These are phyloP conservation scores for Xenopus borealis DNA, from an alignment of 2,113 vertebrate genomes.

Conservation along the genomic window DNA sequence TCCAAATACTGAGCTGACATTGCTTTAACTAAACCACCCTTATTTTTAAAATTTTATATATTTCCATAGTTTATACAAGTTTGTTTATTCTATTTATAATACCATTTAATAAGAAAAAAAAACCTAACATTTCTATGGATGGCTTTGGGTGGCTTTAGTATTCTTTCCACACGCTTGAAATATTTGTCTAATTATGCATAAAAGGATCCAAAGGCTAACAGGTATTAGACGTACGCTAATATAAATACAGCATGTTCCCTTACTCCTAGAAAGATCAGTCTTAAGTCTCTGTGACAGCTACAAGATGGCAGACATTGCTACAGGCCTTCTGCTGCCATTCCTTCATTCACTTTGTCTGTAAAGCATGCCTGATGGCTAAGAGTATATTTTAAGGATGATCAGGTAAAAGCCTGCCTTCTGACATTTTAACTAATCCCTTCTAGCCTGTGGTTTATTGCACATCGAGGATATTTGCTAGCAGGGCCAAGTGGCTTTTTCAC, in stretches of 20 bases:
- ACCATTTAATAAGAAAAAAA: too few relatives aligned
- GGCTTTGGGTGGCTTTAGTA: too few relatives aligned
- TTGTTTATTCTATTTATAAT: too few relatives aligned
- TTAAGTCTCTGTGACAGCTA: constrained; percentile 88
- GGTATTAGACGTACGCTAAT: constrained; percentile 60
- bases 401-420: constrained; percentile 91
- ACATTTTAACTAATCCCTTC: constrained; percentile 94
- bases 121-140: too few relatives aligned
- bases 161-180: too few relatives aligned
- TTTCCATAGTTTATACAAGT: too few relatives aligned
- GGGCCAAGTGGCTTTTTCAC: constrained; percentile 94
- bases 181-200: constrained; percentile 57
- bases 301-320: constrained; percentile 82
- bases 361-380: constrained; percentile 81
- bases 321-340: constrained; percentile 66
- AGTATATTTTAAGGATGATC: constrained; percentile 89
- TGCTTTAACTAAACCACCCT: too few relatives aligned
- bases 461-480: constrained; percentile 85
- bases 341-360: constrained; percentile 68
- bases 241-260: constrained; percentile 55
- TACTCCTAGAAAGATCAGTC: constrained; percentile 75
- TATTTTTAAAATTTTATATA: too few relatives aligned
- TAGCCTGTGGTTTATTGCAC: constrained; percentile 85
- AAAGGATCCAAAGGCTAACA: constrained; percentile 58
- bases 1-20: too few relatives aligned